Evolutionary conservation across 2,797 vertebrate species (phyloP), one percentile per base, ranked within the genome.

Genomic region (Sebastiscus albofasciatus): DNA sequence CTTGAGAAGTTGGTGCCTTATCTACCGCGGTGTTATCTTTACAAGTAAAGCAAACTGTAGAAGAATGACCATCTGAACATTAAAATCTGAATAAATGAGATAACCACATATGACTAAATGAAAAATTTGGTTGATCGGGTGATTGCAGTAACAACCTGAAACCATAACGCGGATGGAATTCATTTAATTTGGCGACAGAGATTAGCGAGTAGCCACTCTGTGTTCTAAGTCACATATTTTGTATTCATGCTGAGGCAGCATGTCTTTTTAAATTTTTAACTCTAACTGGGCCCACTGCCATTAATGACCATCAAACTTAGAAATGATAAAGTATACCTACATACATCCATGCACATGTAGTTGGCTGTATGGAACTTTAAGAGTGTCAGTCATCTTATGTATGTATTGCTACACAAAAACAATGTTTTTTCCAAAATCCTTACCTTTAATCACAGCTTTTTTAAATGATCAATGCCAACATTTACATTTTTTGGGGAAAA

Each of bases 141-240:
- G 70, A 82, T 82, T 76, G 76, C 71, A 75, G 58, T 75, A 76
- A 86, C 70, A 72, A 69, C 59, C 18, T 72, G 74, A 79, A 87
- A 73, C 62, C 77, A 54, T n/a, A 64, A 70, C 24, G 39, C 60
- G 64, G 60, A 86, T 80, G 74, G 67, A 66, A 83, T 67, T 78
- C 26, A 46, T 85, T 66, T 68, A 31, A 67, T 76, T 79, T 70
- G 61, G 33, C 26, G 31, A 60, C 52, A 83, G 26, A 72, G 72
- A 87, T 74, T 68, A 72, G 31, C 65, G 70, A 72, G 34, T 67
- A 72, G 59, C 65, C 66, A 64, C 29, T 27, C 3, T 34, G n/a
- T 65, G n/a, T 27, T 54, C 24, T 12, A 3, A 36, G 27, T 58
- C 49, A n/a, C n/a, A 58, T 60, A 67, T 59, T 67, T 60, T 55